Percentiles rank a stretch among this genome's conserved stretches.
Conservation (phyloP, 2,888 invertebrate genomes). For the Himalopsyche tibetana region DNA sequence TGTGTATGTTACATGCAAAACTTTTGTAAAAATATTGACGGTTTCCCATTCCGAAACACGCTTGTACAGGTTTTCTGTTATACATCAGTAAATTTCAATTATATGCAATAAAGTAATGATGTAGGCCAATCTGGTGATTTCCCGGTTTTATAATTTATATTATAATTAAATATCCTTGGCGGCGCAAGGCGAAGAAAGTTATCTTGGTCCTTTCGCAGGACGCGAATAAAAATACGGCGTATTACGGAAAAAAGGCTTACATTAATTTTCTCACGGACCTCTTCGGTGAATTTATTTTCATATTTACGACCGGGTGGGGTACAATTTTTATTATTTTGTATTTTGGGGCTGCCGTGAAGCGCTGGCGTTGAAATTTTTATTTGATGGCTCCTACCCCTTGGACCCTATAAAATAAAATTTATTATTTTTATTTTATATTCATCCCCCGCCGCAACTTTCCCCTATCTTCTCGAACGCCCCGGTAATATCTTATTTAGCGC, state of each 20-base stretch:
- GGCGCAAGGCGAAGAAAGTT: conserved; percentile 1
- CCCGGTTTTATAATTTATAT: too few relatives aligned
- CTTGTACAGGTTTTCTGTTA: too few relatives aligned
- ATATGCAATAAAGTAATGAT: too few relatives aligned
- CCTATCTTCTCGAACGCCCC: not conserved
- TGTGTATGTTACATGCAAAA: too few relatives aligned
- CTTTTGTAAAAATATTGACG: too few relatives aligned
- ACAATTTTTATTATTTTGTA: conserved; percentile 56
- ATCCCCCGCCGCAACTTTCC: not conserved
- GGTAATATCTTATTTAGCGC: conserved; percentile 22
- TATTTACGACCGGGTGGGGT: conserved; percentile 58
- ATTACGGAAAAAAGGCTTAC: conserved; percentile 30
- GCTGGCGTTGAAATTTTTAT: conserved; percentile 34
- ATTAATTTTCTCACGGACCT: conserved; percentile 31
- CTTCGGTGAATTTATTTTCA: conserved; percentile 35
- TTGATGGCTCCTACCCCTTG: conserved; percentile 26
- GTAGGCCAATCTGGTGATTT: too few relatives aligned
- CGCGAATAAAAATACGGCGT: conserved; percentile 5
- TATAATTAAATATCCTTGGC: conserved; percentile 2
- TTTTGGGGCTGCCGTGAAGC: conserved; percentile 31
- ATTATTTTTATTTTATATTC: conserved; percentile 34
- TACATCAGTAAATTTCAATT: too few relatives aligned
- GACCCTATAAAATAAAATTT: conserved; percentile 34
- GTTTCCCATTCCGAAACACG: too few relatives aligned
- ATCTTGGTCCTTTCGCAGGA: conserved; percentile 1